Conservation (phyloP, 2,113 vertebrate species). For the Oxyura jamaicensis region DNA sequence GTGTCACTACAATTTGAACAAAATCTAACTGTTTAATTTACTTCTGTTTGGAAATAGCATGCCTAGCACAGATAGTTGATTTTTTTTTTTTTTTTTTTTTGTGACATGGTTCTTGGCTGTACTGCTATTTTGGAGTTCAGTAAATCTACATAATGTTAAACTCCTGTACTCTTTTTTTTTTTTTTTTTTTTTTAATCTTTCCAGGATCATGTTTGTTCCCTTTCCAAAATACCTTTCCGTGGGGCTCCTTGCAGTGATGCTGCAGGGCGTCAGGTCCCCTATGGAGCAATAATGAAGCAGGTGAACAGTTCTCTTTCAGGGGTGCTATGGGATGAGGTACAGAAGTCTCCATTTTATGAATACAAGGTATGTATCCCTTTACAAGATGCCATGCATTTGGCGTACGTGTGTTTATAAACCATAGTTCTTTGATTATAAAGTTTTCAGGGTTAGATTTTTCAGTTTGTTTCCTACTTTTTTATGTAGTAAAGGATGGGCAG, state of each 20-base stretch:
- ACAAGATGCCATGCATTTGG: background rate
- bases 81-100: background rate
- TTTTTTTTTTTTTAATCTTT: background rate
- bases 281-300: slow-evolving; percentile 86
- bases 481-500: background rate
- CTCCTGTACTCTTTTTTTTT: background rate
- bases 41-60: background rate
- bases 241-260: slow-evolving; percentile 94
- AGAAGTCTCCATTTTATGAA: slow-evolving; percentile 89
- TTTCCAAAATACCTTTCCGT: slow-evolving; percentile 86
- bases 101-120: background rate
- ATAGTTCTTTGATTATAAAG: background rate
- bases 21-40: background rate
- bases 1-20: background rate
- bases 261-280: slow-evolving; percentile 86
- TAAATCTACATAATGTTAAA: background rate
- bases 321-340: slow-evolving; percentile 84
- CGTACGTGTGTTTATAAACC: background rate
- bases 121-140: background rate
- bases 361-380: slow-evolving; percentile 81
- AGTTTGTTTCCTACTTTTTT: background rate
- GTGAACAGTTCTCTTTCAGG: slow-evolving; percentile 86
- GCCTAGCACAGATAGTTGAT: background rate
- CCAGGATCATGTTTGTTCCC: slow-evolving; percentile 84
- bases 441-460: background rate